Conservation (phyloP, 2,888 invertebrate genomes). For the Sphecodes monilicornis region DNA sequence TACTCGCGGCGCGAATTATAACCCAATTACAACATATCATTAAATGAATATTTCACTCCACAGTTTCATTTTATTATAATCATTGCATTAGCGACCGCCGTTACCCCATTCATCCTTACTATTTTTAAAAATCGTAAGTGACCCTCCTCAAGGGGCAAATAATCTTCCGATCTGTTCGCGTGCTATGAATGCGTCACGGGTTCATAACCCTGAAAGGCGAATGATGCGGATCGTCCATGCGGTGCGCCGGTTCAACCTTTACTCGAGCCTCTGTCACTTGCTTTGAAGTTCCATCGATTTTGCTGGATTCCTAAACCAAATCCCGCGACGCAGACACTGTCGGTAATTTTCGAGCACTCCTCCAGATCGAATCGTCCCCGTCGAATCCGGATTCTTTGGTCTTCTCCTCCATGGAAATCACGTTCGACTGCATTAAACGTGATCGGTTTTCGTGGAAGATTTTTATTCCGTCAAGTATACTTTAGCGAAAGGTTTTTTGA, state of each 20-base stretch:
- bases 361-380: conserved; percentile 46
- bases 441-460: conserved; percentile 21
- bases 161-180: background rate
- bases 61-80: too few relatives aligned
- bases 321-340: conserved; percentile 31
- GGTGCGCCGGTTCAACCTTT: conserved; percentile 13
- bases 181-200: conserved; percentile 12
- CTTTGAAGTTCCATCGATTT: conserved; percentile 58
- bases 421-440: conserved; percentile 42
- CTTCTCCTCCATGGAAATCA: conserved; percentile 35
- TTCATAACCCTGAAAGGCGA: conserved; percentile 39
- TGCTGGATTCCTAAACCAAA: conserved; percentile 36
- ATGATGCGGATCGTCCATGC: conserved; percentile 20
- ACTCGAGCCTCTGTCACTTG: background rate
- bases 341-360: conserved; percentile 49
- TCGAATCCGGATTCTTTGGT: conserved; percentile 5
- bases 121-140: background rate
- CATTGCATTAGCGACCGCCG: too few relatives aligned
- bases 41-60: too few relatives aligned
- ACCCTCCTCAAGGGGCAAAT: background rate
- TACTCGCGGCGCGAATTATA: too few relatives aligned
- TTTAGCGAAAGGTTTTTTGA: background rate
- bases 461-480: background rate
- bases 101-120: too few relatives aligned
- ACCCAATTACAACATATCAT: too few relatives aligned